Conservation (phyloP, 2,797 vertebrate species). For the Platyrinchus mystaceus region DNA sequence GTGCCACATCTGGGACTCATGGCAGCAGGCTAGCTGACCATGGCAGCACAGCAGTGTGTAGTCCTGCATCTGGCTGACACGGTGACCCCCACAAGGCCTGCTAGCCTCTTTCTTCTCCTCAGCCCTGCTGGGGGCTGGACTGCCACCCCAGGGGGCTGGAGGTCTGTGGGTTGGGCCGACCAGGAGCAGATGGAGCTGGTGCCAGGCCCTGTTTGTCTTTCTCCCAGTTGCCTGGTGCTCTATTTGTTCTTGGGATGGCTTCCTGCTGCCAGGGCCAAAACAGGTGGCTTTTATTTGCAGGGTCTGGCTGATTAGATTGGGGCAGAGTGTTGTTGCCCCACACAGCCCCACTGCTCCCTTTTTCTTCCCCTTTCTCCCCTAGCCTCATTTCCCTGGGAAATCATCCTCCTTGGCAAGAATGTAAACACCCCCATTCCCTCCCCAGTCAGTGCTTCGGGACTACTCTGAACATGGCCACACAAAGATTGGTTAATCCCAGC, state of each 20-base stretch:
- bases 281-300: conserved; percentile 82
- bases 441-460: neutral
- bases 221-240: conserved; percentile 66
- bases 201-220: conserved; percentile 78
- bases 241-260: conserved; percentile 68
- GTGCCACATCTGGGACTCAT: neutral
- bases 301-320: conserved; percentile 65
- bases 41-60: neutral
- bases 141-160: neutral
- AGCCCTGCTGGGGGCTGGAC: neutral
- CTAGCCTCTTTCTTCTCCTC: neutral
- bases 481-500: neutral
- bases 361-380: neutral
- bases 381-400: conserved; percentile 65
- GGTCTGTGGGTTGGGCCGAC: neutral
- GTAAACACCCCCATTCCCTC: neutral
- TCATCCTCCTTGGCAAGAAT: neutral
- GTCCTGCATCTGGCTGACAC: neutral
- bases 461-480: neutral
- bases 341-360: neutral
- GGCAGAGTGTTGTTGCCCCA: neutral
- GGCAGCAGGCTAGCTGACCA: neutral
- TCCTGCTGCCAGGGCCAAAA: conserved; percentile 74
- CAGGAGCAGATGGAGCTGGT: conserved; percentile 69
- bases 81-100: fast-evolving